Evolutionary conservation across 2,113 vertebrate genomes (phyloP), one percentile per base, ranked within the genome.

Genomic region (Siniperca knerii): DNA sequence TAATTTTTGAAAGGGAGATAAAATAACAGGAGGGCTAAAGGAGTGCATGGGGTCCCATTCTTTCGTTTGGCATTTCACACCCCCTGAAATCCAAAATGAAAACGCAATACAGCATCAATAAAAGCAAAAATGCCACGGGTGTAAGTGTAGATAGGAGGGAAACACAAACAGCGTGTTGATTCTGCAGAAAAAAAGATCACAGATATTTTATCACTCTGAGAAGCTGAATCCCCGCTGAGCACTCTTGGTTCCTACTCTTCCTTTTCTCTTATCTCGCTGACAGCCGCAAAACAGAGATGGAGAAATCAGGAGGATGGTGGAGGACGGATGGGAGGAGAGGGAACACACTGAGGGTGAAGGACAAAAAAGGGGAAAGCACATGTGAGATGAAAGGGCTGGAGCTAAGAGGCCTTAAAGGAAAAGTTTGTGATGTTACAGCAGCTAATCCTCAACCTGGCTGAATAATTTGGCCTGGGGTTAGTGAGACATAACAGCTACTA

Each of bases 231-330:
- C 78, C 89, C 1, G 20, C 81, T 65, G 83, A 83, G 87, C 82
- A 52, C 55, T 54, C 25, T 20, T 3, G 61, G 54, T 72, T 84
- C 79, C 84, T 75, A 25, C 62, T 72, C 69, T 35, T 35, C 60
- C 8, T 1, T 35, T 65, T n/a, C 82, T 87, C 87, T 87, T 78
- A 87, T 92, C 87, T 88, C 58, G 1, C 77, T 91, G 83, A 92
- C 91, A 89, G 64, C 10, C 77, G 29, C 77, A 65, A 80, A 89
- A 82, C 71, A 79, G 64, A 79, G 68, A 84, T 0, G 18, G 72
- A 66, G 67, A 58, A 76, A 62, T 77, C 62, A 37, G 58, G 75
- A 73, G 61, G 82, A 76, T 21, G 61, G 80, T 37, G 48, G 71
- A 81, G 79, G 82, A 84, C 23, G 33, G 75, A 87, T 62, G 54